These are phyloP conservation scores for Venusia cambrica DNA, from an alignment of 2,888 invertebrate species.

Conservation along the genomic window DNA sequence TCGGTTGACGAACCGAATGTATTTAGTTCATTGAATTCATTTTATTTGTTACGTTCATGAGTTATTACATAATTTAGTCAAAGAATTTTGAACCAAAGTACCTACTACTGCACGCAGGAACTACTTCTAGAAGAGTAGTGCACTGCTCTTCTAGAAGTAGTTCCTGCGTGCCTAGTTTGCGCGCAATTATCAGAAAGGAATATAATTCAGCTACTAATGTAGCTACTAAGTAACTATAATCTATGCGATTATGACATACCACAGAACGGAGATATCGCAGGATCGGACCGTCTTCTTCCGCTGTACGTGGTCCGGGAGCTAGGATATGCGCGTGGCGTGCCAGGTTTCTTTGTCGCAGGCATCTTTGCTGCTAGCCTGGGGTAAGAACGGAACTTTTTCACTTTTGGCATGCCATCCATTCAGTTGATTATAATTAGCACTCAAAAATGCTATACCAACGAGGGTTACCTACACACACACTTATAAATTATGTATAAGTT, in stretches of 20 bases:
- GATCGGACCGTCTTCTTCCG: conserved; percentile 91
- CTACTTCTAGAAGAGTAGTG: no score
- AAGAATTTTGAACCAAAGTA: background rate
- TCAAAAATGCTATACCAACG: no score
- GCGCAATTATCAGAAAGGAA: no score
- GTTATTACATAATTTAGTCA: conserved; percentile 5
- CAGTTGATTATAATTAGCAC: background rate
- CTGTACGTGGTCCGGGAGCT: conserved; percentile 93
- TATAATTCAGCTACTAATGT: no score
- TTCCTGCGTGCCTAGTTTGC: no score
- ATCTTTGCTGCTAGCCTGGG: conserved; percentile 97
- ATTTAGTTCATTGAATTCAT: no score
- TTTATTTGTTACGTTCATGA: conserved; percentile 14
- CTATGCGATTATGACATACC: conserved; percentile 32
- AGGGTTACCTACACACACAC: no score
- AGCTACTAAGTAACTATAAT: no score
- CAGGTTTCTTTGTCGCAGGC: conserved; percentile 96
- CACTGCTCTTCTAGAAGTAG: no score
- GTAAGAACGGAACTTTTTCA: conserved; percentile 67
- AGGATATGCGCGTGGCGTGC: conserved; percentile 87
- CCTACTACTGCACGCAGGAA: no score
- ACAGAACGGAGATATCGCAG: conserved; percentile 83
- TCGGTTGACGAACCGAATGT: no score
- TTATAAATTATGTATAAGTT: no score
- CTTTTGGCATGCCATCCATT: conserved; percentile 6